These are phyloP conservation scores for Butastur rufipennis DNA, from an alignment of 2,113 vertebrate species.

Conservation along the genomic window DNA sequence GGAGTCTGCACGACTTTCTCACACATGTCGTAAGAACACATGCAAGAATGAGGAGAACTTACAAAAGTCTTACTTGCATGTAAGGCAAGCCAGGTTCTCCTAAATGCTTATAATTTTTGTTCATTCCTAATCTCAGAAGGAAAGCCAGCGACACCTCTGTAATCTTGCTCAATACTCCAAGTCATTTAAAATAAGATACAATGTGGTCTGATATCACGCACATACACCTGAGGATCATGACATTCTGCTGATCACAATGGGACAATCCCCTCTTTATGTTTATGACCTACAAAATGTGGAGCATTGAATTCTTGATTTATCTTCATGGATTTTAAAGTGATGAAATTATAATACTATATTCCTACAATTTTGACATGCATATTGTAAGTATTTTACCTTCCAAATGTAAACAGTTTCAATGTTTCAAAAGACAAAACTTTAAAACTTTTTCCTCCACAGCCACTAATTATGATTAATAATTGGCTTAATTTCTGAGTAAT, in stretches of 20 bases:
- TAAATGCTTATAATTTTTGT: not conserved
- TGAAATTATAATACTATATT: not conserved
- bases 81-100: not conserved
- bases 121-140: not conserved
- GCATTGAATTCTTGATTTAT: not conserved
- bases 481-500: not conserved
- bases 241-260: not conserved
- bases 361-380: not conserved
- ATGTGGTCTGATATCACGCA: not conserved
- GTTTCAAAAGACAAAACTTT: not conserved
- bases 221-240: not conserved
- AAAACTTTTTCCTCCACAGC: not conserved
- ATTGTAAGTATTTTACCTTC: not conserved
- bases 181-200: not conserved
- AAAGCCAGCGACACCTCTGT: not conserved
- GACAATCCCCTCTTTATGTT: not conserved
- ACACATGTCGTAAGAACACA: accelerated
- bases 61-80: accelerated
- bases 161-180: not conserved
- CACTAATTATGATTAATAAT: not conserved
- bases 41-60: accelerated
- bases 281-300: not conserved
- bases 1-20: not conserved
- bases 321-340: not conserved
- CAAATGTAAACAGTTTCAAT: not conserved